Evolutionary conservation across 2,113 vertebrate genomes (phyloP), one percentile per base, ranked within the genome.

Genomic region (Xenopus laevis): DNA sequence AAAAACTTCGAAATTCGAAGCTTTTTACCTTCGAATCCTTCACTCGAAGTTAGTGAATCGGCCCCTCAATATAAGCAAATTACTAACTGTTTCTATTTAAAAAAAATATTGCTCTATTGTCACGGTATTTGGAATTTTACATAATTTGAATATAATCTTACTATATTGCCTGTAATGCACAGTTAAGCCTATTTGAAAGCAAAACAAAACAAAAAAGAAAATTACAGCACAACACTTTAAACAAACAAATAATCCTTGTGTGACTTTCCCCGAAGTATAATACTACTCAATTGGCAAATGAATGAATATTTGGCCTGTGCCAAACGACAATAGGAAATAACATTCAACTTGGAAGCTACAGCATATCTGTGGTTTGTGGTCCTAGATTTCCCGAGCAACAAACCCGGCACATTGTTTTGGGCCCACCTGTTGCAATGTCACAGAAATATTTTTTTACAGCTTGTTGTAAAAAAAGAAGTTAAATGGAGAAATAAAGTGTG

Each of bases 401-500:
- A 63, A 67, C 72, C 12, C 18, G 10, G 66, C 65, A 61, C 59
- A 76, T 76, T 62, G 73, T 76, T 68, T 75, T 63, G 46, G 58
- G 65, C 73, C 73, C 73, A 76, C 73, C 73, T 76, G 73, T 76
- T 76, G 66, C 66, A 76, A 69, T 2, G 59, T 33, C 73, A 63
- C 17, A 60, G 65, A 66, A 75, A 74, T n/a, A 74, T 68, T 69
- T 69, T 46, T 76, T 76, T 76, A 76, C 73, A 69, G 66, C 73
- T 61, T 11, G 59, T 68, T 55, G 66, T 76, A 76, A 76, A 76
- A n/a, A 76, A n/a, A 45, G 40, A 62, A 76, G 65, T 62, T 52
- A 59, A 62, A 69, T 53, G 66, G 73, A 52, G 45, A 69, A 68
- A 76, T 76, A 76, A 76, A 76, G 73, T 76, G 73, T 75, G 73